Base-by-base conservation (phyloP, 2,888 invertebrate species). In the Monochamus alternatus region DNA sequence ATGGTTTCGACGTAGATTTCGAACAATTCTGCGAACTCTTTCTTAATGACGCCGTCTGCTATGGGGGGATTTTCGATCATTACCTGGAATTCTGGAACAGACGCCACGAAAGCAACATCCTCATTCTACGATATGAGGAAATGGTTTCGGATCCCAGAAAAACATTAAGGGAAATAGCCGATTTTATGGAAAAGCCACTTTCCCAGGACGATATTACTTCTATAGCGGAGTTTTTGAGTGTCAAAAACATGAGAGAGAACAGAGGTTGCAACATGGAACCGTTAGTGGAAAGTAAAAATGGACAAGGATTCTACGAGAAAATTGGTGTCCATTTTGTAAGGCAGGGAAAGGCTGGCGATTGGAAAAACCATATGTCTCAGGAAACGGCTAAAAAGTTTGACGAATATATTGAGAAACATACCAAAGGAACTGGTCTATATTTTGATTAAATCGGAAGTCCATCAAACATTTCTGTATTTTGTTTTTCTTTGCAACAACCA, bases 111-210 rank as follows among this genome's bases (percentile, higher is more conserved):
- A 90, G 93, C 0, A 95, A 96, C 84, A 89, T 96, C 2, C 89
- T 96, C 7, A 94, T 96, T 86, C 89, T 96, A 64, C 94, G 93
- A 82, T 96, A 95, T 85, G 96, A 96, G 89, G 95, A 96, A 75
- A 93, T 96, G 93, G 94, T 94, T 84, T 91, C 90, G 70, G 94
- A 97, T 87, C 90, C 96, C 30, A 90, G 91, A 0, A 90, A 90
- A 0, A 92, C 83, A 3, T 76, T 86, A 3, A 76, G 66, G 43
- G 91, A 92, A 85, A 94, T 97, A 31, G 95, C 96, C 0, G 85
- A 90, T 3, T 96, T 96, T 86, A 89, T 97, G 22, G 92, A 92
- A 5, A 94, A 94, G 85, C 86, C 88, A 9, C 87, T 95, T 14
- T 91, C 91, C 0, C 93, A 94, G 0, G 91, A 92, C 5, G 92